phyloP scores from a whole-genome alignment of 2,797 vertebrate species.

The Chloroceryle amazona region DNA sequence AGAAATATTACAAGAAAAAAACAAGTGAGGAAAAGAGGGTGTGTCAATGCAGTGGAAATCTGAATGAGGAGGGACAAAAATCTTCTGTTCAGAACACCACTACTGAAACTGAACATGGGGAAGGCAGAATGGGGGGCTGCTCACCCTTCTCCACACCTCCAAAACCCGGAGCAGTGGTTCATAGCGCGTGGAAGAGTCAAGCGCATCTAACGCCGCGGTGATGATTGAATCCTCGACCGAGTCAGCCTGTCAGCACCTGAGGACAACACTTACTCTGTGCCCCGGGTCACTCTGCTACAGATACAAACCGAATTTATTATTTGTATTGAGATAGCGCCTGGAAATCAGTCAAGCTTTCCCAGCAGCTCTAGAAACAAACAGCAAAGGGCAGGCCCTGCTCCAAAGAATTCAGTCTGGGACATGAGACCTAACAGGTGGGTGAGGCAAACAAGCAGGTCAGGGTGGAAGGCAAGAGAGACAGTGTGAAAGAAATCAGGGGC shows the following conservation, averaged over 20 bases:
- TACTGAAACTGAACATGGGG: fast-evolving
- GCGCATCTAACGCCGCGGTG: fast-evolving
- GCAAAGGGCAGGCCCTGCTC: neutral
- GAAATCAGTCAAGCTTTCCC: fast-evolving
- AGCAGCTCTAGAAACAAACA: neutral
- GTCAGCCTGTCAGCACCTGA: fast-evolving
- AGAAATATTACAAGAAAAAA: neutral
- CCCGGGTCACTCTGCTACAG: neutral
- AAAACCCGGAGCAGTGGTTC: fast-evolving
- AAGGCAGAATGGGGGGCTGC: neutral
- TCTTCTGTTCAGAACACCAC: neutral
- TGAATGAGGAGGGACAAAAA: neutral
- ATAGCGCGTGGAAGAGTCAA: fast-evolving
- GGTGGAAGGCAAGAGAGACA: neutral
- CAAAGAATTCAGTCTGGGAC: fast-evolving
- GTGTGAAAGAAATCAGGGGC: neutral
- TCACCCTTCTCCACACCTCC: neutral
- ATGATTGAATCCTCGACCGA: fast-evolving
- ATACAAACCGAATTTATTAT: fast-evolving
- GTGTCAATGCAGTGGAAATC: neutral
- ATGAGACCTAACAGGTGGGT: neutral
- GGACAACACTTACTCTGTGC: neutral
- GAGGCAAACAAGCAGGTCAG: neutral
- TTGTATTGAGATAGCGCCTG: fast-evolving
- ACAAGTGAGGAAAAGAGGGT: neutral